These are phyloP conservation scores for Plusia festucae DNA, from an alignment of 2,888 invertebrate species.

Conservation along the genomic window DNA sequence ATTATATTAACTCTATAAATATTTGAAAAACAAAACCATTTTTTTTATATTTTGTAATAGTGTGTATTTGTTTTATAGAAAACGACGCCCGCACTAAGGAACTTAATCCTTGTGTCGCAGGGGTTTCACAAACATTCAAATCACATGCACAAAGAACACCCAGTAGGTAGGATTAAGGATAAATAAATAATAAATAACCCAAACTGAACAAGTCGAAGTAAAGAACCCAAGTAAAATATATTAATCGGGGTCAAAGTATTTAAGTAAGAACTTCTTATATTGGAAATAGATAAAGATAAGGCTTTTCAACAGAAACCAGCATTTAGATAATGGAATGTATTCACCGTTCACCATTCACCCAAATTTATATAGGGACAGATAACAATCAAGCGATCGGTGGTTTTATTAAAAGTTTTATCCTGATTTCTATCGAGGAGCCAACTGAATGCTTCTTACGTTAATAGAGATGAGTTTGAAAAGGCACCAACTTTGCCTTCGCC, in stretches of 20 bases:
- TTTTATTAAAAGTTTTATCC: constrained; percentile 37
- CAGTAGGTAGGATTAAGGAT: too few relatives aligned
- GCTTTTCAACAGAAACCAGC: constrained; percentile 27
- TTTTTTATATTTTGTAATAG: too few relatives aligned
- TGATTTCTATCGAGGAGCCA: constrained; percentile 10
- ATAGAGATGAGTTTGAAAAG: constrained; percentile 20
- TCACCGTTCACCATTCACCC: constrained; percentile 24
- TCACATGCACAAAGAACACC: too few relatives aligned
- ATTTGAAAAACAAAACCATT: too few relatives aligned
- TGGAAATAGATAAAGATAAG: constrained; percentile 19
- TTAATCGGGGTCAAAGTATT: constrained; percentile 6
- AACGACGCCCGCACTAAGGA: too few relatives aligned
- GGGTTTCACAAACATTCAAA: too few relatives aligned
- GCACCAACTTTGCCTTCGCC: background rate
- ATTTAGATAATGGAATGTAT: constrained; percentile 40
- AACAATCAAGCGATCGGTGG: constrained; percentile 24
- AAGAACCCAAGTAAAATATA: background rate
- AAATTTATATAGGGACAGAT: constrained; percentile 19
- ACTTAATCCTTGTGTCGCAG: too few relatives aligned
- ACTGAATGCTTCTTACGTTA: constrained; percentile 11
- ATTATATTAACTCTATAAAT: too few relatives aligned
- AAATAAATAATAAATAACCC: background rate
- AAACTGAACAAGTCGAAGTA: too few relatives aligned
- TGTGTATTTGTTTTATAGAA: too few relatives aligned
- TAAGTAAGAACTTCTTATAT: constrained; percentile 12